phyloP scores from a whole-genome alignment of 2,113 vertebrate species.

The Hemichromis elongatus region DNA sequence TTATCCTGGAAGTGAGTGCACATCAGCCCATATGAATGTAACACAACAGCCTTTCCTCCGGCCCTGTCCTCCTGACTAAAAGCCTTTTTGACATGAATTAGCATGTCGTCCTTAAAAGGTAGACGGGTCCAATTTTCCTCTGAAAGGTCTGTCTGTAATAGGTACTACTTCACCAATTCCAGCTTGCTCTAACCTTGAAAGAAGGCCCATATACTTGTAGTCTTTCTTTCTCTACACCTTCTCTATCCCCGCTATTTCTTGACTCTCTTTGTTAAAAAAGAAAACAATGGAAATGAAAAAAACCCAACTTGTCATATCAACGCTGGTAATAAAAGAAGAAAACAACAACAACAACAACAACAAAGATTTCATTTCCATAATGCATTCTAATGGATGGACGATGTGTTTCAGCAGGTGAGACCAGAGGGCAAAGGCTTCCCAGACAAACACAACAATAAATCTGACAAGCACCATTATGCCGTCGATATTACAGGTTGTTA shows the following conservation, averaged over 20 bases:
- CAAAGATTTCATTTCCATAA: slow-evolving; percentile 75
- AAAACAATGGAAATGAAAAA: neutral
- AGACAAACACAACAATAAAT: slow-evolving; percentile 73
- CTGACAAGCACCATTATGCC: slow-evolving; percentile 74
- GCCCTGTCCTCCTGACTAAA: slow-evolving; percentile 67
- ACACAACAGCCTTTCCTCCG: slow-evolving; percentile 43
- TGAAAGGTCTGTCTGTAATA: slow-evolving; percentile 94
- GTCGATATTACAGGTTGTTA: slow-evolving; percentile 66
- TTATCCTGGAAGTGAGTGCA: slow-evolving; percentile 31
- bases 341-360: slow-evolving; percentile 21
- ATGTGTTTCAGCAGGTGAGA: slow-evolving; percentile 67
- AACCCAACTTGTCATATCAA: slow-evolving; percentile 23
- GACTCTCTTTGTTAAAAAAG: neutral
- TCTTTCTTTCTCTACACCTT: slow-evolving; percentile 55
- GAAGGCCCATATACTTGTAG: slow-evolving; percentile 15
- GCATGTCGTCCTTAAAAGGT: slow-evolving; percentile 96
- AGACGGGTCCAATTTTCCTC: slow-evolving; percentile 89
- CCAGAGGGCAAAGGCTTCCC: slow-evolving; percentile 65
- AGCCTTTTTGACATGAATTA: slow-evolving; percentile 87
- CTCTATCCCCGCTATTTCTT: slow-evolving; percentile 47
- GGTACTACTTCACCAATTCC: slow-evolving; percentile 88
- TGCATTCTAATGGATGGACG: slow-evolving; percentile 73
- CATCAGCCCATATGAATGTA: slow-evolving; percentile 46
- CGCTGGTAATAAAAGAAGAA: slow-evolving; percentile 39
- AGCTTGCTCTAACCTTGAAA: slow-evolving; percentile 76